A percentile compares a stretch with the other conserved stretches of the same genome.
Evolutionary conservation across 2,888 invertebrate genomes (phyloP).

Genomic region (Leptinotarsa peninsularis): DNA sequence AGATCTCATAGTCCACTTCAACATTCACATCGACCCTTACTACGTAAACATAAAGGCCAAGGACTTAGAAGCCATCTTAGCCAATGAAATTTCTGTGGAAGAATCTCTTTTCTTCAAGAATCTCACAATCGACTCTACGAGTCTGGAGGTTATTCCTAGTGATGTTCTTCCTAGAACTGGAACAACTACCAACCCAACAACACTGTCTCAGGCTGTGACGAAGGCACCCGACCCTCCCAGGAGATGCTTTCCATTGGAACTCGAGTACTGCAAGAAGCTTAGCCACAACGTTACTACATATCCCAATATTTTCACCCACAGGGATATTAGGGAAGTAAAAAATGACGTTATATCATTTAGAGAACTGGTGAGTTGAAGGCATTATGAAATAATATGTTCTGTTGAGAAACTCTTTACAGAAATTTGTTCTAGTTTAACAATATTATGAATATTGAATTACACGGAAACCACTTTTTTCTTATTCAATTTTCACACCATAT

Average conservation of each 20-base stretch:
- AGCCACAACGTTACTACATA: constrained; percentile 86
- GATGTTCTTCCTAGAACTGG: constrained; percentile 60
- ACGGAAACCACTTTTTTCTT: too few species aligned
- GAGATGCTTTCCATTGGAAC: constrained; percentile 75
- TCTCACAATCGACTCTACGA: constrained; percentile 74
- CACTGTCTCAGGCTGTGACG: constrained; percentile 65
- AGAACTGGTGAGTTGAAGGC: constrained; percentile 43
- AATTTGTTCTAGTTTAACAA: too few species aligned
- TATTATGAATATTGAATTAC: too few species aligned
- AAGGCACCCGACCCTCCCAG: constrained; percentile 74
- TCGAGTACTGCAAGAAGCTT: constrained; percentile 78
- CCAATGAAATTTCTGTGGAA: constrained; percentile 73
- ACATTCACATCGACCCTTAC: constrained; percentile 83
- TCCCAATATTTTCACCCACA: constrained; percentile 83
- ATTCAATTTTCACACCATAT: too few species aligned
- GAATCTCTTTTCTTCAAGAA: constrained; percentile 74
- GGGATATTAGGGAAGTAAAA: constrained; percentile 72
- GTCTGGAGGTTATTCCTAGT: constrained; percentile 74
- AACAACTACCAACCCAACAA: constrained; percentile 61
- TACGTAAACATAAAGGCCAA: constrained; percentile 70
- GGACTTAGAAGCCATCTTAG: constrained; percentile 75
- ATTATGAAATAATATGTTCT: too few species aligned
- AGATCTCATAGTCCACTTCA: constrained; percentile 86
- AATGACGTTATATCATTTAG: constrained; percentile 85
- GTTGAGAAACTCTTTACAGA: too few species aligned